Percentiles rank a stretch among this genome's conserved stretches.
Conservation (phyloP, 2,113 vertebrate genomes). For the Indri indri region DNA sequence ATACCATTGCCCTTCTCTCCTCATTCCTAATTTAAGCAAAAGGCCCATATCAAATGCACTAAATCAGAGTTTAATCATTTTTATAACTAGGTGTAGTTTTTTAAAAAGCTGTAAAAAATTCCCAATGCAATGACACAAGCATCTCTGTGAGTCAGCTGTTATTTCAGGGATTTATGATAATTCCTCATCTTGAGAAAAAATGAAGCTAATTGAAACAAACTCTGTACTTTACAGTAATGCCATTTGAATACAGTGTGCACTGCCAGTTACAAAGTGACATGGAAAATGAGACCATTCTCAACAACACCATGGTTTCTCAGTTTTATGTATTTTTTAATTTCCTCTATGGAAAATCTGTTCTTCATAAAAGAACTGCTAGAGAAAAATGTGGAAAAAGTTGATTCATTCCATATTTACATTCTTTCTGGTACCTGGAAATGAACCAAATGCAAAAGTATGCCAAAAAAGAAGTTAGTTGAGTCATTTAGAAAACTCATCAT, state of each 20-base stretch:
- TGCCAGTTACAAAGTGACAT: conserved; percentile 85
- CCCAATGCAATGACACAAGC: conserved; percentile 76
- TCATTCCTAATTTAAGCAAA: conserved; percentile 80
- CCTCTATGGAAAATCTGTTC: conserved; percentile 97
- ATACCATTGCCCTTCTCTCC: conserved; percentile 33
- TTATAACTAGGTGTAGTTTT: conserved; percentile 81
- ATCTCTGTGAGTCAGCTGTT: conserved; percentile 83
- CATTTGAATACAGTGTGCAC: conserved; percentile 81
- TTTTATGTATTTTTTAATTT: conserved; percentile 97
- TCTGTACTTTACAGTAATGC: conserved; percentile 81
- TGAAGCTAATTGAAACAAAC: conserved; percentile 86
- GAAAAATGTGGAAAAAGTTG: conserved; percentile 92
- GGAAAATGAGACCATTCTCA: conserved; percentile 89
- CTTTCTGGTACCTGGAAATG: conserved; percentile 89
- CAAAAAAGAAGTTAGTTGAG: conserved; percentile 84
- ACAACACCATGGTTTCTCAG: conserved; percentile 89
- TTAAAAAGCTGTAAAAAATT: conserved; percentile 76
- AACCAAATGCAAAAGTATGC: conserved; percentile 84
- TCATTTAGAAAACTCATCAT: conserved; percentile 84
- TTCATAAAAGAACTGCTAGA: conserved; percentile 92
- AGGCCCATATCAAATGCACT: conserved; percentile 80
- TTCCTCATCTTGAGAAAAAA: conserved; percentile 84
- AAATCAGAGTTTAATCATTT: conserved; percentile 81
- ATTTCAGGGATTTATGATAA: conserved; percentile 86
- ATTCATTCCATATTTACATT: conserved; percentile 94